These are phyloP conservation scores for Prunella strophiata DNA, from an alignment of 2,797 vertebrate species.

Conservation along the genomic window DNA sequence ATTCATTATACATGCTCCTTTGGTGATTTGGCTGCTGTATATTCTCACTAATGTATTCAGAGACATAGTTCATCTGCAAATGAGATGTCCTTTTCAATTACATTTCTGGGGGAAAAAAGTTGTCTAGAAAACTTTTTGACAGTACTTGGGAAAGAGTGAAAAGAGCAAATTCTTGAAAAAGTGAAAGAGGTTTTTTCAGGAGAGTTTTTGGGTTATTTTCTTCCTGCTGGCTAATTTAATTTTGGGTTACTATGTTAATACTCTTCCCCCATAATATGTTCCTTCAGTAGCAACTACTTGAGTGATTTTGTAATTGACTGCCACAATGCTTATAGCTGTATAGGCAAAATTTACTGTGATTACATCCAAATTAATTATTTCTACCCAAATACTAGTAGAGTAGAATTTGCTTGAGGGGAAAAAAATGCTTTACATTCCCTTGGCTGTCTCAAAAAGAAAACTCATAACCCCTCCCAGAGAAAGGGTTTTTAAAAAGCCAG, in stretches of 20 bases:
- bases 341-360: not conserved
- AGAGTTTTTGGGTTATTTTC: not conserved
- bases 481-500: not conserved
- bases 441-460: not conserved
- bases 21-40: not conserved
- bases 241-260: not conserved
- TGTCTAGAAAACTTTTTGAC: not conserved
- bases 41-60: conserved; percentile 1
- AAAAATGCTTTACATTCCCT: not conserved
- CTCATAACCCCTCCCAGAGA: not conserved
- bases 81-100: conserved; percentile 2
- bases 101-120: not conserved
- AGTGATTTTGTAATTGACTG: not conserved
- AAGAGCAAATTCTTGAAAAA: not conserved
- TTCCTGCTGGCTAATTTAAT: not conserved
- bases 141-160: not conserved
- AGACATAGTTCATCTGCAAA: conserved; percentile 13
- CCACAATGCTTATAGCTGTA: not conserved
- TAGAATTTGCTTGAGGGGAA: not conserved
- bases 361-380: conserved; percentile 29
- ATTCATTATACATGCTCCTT: not conserved
- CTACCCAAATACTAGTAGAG: not conserved
- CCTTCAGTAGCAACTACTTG: not conserved
- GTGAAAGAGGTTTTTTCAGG: not conserved
- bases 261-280: not conserved